A percentile compares a stretch with the other conserved stretches of the same genome.
These are phyloP conservation scores for Philereme transversata DNA, from an alignment of 2,888 invertebrate species.

Conservation along the genomic window DNA sequence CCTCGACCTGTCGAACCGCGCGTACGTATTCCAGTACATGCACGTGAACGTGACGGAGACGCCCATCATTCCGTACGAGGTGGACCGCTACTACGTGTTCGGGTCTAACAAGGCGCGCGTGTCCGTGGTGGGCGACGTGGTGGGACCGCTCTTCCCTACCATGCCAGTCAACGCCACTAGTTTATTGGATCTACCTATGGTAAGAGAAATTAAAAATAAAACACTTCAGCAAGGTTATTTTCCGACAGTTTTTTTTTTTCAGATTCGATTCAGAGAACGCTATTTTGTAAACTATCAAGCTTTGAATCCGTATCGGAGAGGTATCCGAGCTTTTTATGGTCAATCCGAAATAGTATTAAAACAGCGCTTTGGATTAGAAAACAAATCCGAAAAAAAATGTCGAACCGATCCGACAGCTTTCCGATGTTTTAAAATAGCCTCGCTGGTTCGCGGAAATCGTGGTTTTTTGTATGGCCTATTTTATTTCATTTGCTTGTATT, in stretches of 20 bases:
- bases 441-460: too few species aligned
- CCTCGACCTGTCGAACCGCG: constrained; percentile 95
- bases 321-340: too few species aligned
- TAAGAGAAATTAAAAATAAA: constrained; percentile 42
- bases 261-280: neutral
- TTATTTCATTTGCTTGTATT: too few species aligned
- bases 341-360: too few species aligned
- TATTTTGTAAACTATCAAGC: too few species aligned
- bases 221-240: too few species aligned
- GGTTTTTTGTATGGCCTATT: too few species aligned
- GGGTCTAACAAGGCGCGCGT: constrained; percentile 94
- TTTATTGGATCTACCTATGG: constrained; percentile 91
- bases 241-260: neutral
- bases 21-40: constrained; percentile 96
- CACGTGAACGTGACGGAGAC: constrained; percentile 97
- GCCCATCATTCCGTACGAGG: constrained; percentile 95
- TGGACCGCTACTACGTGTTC: constrained; percentile 92
- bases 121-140: constrained; percentile 95
- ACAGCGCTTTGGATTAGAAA: too few species aligned
- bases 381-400: too few species aligned
- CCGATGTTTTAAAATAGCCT: too few species aligned
- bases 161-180: constrained; percentile 96
- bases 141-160: constrained; percentile 95
- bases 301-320: too few species aligned
- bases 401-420: too few species aligned